Conservation (phyloP, 1,140 invertebrate genomes). For the Drosophila murphyi region DNA sequence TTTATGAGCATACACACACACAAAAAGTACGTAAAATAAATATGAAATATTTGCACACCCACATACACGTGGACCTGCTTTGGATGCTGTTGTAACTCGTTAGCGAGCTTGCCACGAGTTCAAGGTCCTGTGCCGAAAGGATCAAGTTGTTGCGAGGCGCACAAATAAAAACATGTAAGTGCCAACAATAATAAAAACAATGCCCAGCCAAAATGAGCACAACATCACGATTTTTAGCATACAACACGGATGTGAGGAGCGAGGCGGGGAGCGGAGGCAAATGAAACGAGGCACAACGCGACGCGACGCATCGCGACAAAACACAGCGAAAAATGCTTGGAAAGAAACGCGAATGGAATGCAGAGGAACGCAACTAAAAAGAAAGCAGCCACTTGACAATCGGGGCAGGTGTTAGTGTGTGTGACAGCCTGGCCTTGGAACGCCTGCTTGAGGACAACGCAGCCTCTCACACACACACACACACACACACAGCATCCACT, state of each 20-base stretch:
- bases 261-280: not conserved
- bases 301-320: not conserved
- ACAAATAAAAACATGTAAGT: constrained; percentile 56
- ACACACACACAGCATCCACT: not conserved
- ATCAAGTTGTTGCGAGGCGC: constrained; percentile 51
- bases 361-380: constrained; percentile 15
- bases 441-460: constrained; percentile 1
- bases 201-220: constrained; percentile 56
- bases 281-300: not conserved
- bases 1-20: not conserved
- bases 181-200: constrained; percentile 74
- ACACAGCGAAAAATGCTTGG: not conserved
- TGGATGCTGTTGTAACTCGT: constrained; percentile 45
- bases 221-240: constrained; percentile 61
- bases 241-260: constrained; percentile 25
- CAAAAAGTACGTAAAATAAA: constrained; percentile 52
- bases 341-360: constrained; percentile 13
- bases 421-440: not conserved
- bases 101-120: constrained; percentile 43
- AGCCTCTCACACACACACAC: not conserved
- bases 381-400: constrained; percentile 15
- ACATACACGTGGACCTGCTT: constrained; percentile 16
- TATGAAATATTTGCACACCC: constrained; percentile 55
- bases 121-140: constrained; percentile 54
- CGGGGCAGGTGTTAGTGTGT: constrained; percentile 1